These are phyloP conservation scores for Rhea pennata DNA, from an alignment of 2,113 vertebrate genomes.

Conservation along the genomic window DNA sequence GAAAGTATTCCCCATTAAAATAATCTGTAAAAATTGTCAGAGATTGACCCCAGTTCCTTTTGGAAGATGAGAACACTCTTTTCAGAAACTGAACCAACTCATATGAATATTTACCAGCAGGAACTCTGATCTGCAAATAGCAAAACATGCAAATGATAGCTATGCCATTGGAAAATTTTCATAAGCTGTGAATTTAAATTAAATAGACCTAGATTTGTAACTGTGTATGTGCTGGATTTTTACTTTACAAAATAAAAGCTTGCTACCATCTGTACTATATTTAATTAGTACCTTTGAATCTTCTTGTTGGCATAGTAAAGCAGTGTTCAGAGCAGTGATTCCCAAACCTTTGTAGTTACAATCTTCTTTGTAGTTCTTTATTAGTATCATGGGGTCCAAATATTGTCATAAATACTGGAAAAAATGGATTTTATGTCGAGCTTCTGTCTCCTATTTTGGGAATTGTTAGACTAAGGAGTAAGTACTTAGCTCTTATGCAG, in stretches of 20 bases:
- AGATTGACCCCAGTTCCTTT: not conserved
- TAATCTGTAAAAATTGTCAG: not conserved
- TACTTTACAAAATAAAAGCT: not conserved
- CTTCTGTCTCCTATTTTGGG: slow-evolving; percentile 16
- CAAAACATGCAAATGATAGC: not conserved
- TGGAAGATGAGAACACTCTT: not conserved
- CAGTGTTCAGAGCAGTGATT: not conserved
- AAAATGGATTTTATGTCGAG: not conserved
- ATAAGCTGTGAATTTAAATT: slow-evolving; percentile 6
- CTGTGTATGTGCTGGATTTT: not conserved
- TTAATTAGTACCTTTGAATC: not conserved
- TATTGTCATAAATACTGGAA: not conserved
- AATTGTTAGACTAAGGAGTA: not conserved
- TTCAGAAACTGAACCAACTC: not conserved
- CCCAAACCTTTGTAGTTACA: not conserved
- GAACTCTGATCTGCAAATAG: not conserved
- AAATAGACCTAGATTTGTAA: not conserved
- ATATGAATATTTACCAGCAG: not conserved
- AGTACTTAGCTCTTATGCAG: not conserved
- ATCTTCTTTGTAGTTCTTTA: slow-evolving; percentile 9
- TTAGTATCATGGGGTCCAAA: not conserved
- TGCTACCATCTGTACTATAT: not conserved
- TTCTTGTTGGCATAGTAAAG: not conserved
- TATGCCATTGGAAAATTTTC: not conserved
- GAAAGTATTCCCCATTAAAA: not conserved